These are phyloP conservation scores for Cosmia pyralina DNA, from an alignment of 2,888 invertebrate genomes.

Conservation along the genomic window DNA sequence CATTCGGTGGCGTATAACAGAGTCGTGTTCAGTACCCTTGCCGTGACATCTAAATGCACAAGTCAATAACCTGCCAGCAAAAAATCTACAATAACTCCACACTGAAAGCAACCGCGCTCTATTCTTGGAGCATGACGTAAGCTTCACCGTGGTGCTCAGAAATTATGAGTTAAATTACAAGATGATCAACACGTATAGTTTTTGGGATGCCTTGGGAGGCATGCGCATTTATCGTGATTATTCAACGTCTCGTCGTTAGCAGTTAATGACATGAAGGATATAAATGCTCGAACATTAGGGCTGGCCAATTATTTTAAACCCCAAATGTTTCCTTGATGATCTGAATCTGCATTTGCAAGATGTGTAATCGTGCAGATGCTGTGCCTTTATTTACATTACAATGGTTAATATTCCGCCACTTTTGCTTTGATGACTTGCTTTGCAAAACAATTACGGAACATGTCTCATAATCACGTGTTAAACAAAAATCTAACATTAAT, in stretches of 20 bases:
- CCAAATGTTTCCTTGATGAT: slow-evolving; percentile 45
- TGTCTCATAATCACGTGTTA: slow-evolving; percentile 1
- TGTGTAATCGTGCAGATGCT: neutral
- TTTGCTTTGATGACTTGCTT: neutral
- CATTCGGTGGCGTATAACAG: slow-evolving; percentile 60
- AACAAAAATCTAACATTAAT: slow-evolving; percentile 23
- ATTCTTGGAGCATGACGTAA: slow-evolving; percentile 86
- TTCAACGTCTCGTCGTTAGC: slow-evolving; percentile 62
- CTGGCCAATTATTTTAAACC: slow-evolving; percentile 39
- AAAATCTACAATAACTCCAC: slow-evolving; percentile 85
- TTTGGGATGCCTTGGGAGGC: slow-evolving; percentile 64
- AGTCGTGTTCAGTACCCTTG: slow-evolving; percentile 80
- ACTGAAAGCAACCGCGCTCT: slow-evolving; percentile 81
- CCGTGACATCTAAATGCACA: slow-evolving; percentile 85
- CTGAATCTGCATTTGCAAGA: slow-evolving; percentile 18
- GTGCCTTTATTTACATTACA: neutral
- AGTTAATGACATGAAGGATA: slow-evolving; percentile 62
- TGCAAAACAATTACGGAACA: slow-evolving; percentile 11
- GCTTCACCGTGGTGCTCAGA: slow-evolving; percentile 66
- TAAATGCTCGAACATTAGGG: slow-evolving; percentile 50
- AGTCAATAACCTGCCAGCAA: slow-evolving; percentile 87
- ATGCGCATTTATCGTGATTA: slow-evolving; percentile 68
- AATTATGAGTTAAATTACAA: slow-evolving; percentile 74
- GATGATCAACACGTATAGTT: slow-evolving; percentile 68
- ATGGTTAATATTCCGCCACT: neutral